These are phyloP conservation scores for Geodia barretti DNA, from an alignment of 37 sponge, comb jelly and placozoan genomes.

Conservation along the genomic window DNA sequence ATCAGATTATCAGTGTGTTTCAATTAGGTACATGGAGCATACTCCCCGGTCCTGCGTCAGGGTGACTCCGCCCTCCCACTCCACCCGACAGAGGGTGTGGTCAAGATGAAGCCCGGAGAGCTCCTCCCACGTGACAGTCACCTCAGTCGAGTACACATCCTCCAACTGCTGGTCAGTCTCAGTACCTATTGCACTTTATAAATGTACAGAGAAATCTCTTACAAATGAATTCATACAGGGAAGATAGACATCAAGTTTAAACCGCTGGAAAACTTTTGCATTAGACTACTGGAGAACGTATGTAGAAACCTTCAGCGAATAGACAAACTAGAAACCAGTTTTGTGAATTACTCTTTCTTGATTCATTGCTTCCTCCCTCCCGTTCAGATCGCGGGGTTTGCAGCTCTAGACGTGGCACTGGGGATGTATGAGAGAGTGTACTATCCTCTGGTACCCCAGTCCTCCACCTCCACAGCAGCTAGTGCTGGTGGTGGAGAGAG, in stretches of 20 bases:
- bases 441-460: slow-evolving; percentile 47
- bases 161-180: slow-evolving; percentile 10
- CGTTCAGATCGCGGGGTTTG: slow-evolving; percentile 36
- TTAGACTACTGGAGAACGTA: no score
- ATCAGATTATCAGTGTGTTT: no score
- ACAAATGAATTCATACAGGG: no score
- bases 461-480: not conserved
- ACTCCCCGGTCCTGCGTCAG: not conserved
- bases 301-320: not conserved
- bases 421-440: slow-evolving; percentile 28
- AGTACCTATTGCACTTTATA: no score
- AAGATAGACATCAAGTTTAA: no score
- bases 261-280: no score
- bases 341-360: not conserved
- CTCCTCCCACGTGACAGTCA: slow-evolving; percentile 16
- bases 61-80: slow-evolving; percentile 1
- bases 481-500: not conserved
- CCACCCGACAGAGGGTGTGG: slow-evolving; percentile 11
- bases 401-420: slow-evolving; percentile 10
- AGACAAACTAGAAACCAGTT: not conserved
- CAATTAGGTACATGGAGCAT: slow-evolving; percentile 44
- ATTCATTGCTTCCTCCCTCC: not conserved
- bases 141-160: slow-evolving; percentile 14
- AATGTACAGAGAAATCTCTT: no score
- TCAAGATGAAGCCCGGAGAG: slow-evolving; percentile 14